Base-by-base conservation (phyloP, 2,113 vertebrate species). In the Dinomys branickii region DNA sequence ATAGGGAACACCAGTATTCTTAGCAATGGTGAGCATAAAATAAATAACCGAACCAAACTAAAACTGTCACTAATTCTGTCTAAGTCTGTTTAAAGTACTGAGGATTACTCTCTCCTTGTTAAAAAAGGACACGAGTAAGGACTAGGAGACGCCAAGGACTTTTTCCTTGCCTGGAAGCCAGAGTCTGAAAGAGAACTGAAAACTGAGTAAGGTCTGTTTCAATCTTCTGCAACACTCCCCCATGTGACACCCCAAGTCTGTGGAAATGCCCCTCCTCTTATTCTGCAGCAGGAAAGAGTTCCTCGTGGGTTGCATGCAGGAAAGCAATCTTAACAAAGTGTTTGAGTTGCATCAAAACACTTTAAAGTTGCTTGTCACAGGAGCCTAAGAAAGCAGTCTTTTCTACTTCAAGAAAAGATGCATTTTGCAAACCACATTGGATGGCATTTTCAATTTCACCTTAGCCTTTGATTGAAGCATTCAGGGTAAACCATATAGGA, bases 231-330 rank as follows among this genome's bases (percentile, higher is more conserved):
- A 8, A 7, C 0, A 5, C 19, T 50, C 52, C 44, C 38, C 61
- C 47, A 3, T 0, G 0, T 3, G 2, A 17, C 11, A 17, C 13
- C 41, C 10, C 1, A n/a, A 69, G 20, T 35, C 54, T 0, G 2
- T 11, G 24, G 26, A n/a, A 33, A 67, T 3, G 0, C 5, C 2
- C 2, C 0, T 9, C 7, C 14, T 19, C 65, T 22, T 81, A 56
- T 7, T 54, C 35, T 19, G 0, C 7, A 67, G n/a, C 35, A 7
- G 0, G 0, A 33, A 30, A 50, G 58, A 35, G 4, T 10, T 4
- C n/a, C 3, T 28, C 3, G 26, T 20, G 0, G 20, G 19, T 11
- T 8, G 3, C 2, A 6, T 0, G 19, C 24, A 92, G 59, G 41
- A 63, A 58, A 47, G 44, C 63, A 3, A 3, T 10, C 47, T 81